Conservation (phyloP, 2,113 vertebrate genomes). For the Onychorhynchus coronatus region DNA sequence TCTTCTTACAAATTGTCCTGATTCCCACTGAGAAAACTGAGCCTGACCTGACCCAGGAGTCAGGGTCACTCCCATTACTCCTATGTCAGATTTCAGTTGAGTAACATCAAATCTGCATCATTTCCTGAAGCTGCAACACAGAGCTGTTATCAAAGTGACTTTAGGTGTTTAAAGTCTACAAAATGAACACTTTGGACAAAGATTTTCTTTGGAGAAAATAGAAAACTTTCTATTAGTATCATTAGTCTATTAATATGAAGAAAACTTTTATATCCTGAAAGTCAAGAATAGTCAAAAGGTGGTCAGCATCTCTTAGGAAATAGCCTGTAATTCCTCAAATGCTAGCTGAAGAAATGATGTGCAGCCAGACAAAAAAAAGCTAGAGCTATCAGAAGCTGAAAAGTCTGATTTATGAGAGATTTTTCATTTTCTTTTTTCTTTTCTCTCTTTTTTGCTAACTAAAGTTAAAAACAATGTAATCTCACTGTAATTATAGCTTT, state of each 20-base stretch:
- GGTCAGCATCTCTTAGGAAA: background rate
- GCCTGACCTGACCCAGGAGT: background rate
- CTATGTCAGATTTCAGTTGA: background rate
- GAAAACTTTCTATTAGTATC: too few species aligned
- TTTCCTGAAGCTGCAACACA: background rate
- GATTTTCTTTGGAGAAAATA: background rate
- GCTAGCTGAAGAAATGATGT: background rate
- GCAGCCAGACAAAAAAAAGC: background rate
- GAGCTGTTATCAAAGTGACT: background rate
- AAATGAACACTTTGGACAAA: background rate
- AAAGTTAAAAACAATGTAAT: slow-evolving; percentile 67
- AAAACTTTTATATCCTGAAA: background rate
- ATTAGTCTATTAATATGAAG: too few species aligned
- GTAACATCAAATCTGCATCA: background rate
- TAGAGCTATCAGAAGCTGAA: slow-evolving; percentile 6
- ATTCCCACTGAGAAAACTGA: background rate
- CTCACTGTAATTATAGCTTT: slow-evolving; percentile 66
- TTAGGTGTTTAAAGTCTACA: background rate
- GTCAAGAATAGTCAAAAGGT: background rate
- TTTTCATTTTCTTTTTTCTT: slow-evolving; percentile 27
- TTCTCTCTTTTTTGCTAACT: slow-evolving; percentile 13
- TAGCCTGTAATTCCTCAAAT: background rate
- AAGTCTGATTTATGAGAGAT: slow-evolving; percentile 23
- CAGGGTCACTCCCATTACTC: background rate
- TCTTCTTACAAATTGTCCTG: background rate